Evolutionary conservation across 2,797 vertebrate species (phyloP), one percentile per base, ranked within the genome.

Genomic region (Antennarius maculatus): DNA sequence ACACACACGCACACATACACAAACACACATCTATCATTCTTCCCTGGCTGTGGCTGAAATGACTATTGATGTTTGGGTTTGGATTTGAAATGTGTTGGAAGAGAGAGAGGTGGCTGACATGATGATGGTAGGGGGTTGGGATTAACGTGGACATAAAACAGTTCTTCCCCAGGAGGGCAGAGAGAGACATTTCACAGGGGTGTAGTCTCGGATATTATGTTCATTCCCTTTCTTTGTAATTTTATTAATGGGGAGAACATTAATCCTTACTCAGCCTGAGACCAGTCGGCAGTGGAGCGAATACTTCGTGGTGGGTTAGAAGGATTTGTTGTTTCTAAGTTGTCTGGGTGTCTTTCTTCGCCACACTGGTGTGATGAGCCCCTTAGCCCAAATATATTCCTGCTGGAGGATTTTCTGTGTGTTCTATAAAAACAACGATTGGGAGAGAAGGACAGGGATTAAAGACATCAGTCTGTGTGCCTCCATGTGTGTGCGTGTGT

Each of bases 61-160:
- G 84, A 82, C 79, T 91, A 92, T 92, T 89, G 91, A 92, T 78
- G 78, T 92, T 91, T 89, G 75, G 79, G 85, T 89, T 91, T 85
- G 80, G 76, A 85, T 90, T 88, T 84, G 83, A 92, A 91, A 86
- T 85, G 77, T 83, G 82, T 84, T 74, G 64, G 68, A 84, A 78
- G 37, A 63, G 74, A 70, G 64, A 42, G 69, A 66, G 59, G 69
- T 67, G 53, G 57, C 9, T 41, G 14, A 16, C 41, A 46, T 41
- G 54, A 55, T 29, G 48, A 31, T 23, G 60, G 51, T 31, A 62
- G 16, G 43, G 1, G 15, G 11, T 8, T 34, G 48, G 55, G 67
- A 61, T 77, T 66, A 64, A 74, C 70, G 46, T 71, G 78, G 71
- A 79, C 74, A 77, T 81, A 79, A 69, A 80, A 66, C 70, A 71